Evolutionary conservation across 2,797 vertebrate species (phyloP), one percentile per base, ranked within the genome.

Genomic region (Neostethus bicornis): DNA sequence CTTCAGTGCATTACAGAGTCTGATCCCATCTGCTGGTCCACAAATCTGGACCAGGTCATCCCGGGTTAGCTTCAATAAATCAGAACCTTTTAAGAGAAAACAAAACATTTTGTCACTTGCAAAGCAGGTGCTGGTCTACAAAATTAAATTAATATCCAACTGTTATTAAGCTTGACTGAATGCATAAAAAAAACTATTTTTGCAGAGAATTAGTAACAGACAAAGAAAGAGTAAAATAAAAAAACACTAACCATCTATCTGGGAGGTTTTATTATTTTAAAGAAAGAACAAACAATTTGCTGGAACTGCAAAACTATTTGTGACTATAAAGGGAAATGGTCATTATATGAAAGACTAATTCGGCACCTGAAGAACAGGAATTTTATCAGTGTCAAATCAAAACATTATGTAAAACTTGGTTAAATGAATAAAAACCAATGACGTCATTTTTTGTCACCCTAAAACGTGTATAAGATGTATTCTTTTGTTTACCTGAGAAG

Each of bases 31-130:
- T 26, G 95, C 94, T n/a, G 94, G 90, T 72, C 95, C 95, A 89
- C 95, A 97, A 78, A 97, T 97, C 84, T 97, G 94, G 78, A 97
- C 93, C 83, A 97, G 89, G 83, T 97, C 95, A 48, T 96, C 95
- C 77, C 94, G 93, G 54, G 94, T 96, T 87, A 97, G 85, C 87
- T 96, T 97, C 85, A 97, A 77, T 92, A 97, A 94, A 93, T 96
- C 95, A 88, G 94, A 94, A 94, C 95, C 95, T 97, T 46, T 2
- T 11, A 23, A 34, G 48, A 35, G 20, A 37, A 19, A 34, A 37
- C 4, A 4, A 21, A 5, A 53, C 9, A 38, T 34, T 1, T 3
- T 1, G 19, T 70, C 48, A 66, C 17, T 26, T 14, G 1, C 1
- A 14, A 20, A 11, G 34, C 16, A 32, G 34, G 28, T n/a, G 25